These are phyloP conservation scores for Calliscelio sp. DNA, from an alignment of 2,888 invertebrate genomes.

Conservation along the genomic window DNA sequence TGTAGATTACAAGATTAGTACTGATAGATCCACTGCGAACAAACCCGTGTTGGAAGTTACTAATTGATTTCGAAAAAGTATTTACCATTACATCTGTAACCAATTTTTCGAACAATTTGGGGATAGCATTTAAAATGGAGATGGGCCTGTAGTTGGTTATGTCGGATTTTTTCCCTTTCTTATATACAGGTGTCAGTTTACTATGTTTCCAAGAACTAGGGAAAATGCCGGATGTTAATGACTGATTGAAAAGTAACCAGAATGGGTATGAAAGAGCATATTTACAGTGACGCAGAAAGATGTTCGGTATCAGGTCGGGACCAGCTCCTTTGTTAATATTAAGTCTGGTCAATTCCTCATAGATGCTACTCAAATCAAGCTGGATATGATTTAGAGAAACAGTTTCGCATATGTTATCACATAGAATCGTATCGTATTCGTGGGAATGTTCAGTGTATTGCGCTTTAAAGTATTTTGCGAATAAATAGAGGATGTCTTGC, in stretches of 20 bases:
- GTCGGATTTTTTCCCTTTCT: constrained; percentile 25
- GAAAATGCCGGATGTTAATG: constrained; percentile 24
- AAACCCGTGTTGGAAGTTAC: constrained; percentile 56
- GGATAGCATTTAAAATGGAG: constrained; percentile 30
- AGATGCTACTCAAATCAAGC: background rate
- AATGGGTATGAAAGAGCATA: constrained; percentile 23
- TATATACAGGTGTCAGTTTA: constrained; percentile 42
- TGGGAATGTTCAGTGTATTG: background rate
- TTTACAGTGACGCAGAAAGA: constrained; percentile 28
- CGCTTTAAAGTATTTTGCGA: constrained; percentile 1
- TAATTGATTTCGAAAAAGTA: background rate
- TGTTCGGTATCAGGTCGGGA: constrained; percentile 22
- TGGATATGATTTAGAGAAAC: background rate
- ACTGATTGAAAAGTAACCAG: constrained; percentile 29
- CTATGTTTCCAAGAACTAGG: constrained; percentile 32
- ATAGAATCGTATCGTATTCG: background rate
- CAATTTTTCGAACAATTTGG: constrained; percentile 22
- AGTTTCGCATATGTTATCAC: background rate
- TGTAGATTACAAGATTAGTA: constrained; percentile 54
- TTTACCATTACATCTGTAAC: background rate
- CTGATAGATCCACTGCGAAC: constrained; percentile 37
- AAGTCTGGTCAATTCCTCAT: background rate
- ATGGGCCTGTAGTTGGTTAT: constrained; percentile 45
- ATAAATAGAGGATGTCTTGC: background rate
- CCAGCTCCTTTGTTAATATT: constrained; percentile 20